These are phyloP conservation scores for Torymus tubicola DNA, from an alignment of 2,888 invertebrate species.

Conservation along the genomic window DNA sequence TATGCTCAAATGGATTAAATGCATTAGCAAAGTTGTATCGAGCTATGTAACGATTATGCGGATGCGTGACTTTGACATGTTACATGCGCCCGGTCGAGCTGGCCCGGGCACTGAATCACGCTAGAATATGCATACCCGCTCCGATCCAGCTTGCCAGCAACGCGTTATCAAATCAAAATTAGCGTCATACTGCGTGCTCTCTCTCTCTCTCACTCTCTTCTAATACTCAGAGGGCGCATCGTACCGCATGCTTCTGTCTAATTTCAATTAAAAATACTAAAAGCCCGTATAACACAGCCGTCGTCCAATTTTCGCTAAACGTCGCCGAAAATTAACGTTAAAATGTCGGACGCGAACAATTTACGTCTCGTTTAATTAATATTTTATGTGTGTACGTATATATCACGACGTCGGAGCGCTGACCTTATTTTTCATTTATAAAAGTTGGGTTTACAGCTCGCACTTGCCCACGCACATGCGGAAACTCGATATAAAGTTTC, in stretches of 20 bases:
- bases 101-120: constrained; percentile 42
- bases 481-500: background rate
- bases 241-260: background rate
- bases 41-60: constrained; percentile 38
- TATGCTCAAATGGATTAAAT: constrained; percentile 40
- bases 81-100: constrained; percentile 8
- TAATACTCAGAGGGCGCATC: background rate
- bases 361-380: background rate
- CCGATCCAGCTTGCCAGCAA: constrained; percentile 45
- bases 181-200: constrained; percentile 47
- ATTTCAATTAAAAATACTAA: constrained; percentile 41
- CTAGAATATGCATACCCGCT: constrained; percentile 32
- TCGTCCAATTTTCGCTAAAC: too few species aligned
- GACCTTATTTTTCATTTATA: constrained; percentile 1
- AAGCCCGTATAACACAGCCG: background rate
- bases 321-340: background rate
- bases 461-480: background rate
- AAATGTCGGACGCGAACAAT: background rate
- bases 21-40: constrained; percentile 39
- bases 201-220: background rate
- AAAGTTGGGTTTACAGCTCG: background rate
- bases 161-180: constrained; percentile 61
- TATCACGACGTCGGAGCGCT: too few species aligned
- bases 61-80: constrained; percentile 50
- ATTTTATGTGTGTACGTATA: background rate